Conservation (phyloP, 1,140 invertebrate genomes). For the Caenorhabditis latens region DNA sequence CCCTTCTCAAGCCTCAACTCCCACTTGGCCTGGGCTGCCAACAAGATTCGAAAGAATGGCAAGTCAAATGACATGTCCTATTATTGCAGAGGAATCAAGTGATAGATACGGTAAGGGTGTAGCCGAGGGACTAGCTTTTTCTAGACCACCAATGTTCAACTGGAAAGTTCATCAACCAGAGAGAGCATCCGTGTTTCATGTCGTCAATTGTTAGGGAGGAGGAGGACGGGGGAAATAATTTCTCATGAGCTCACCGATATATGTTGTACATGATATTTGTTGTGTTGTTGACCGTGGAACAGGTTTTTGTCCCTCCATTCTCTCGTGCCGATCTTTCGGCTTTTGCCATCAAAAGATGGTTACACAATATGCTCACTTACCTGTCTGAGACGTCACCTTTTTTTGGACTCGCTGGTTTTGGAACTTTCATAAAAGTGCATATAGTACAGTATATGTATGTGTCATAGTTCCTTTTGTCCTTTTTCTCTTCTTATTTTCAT, state of each 20-base stretch:
- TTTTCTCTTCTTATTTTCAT: too few species aligned
- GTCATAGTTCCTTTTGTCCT: too few species aligned
- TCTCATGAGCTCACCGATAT: not conserved
- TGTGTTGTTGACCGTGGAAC: not conserved
- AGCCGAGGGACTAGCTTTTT: not conserved
- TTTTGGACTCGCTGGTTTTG: not conserved
- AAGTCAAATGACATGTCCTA: constrained; percentile 28
- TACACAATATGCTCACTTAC: not conserved
- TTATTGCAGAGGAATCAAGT: constrained; percentile 1
- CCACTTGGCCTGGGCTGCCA: not conserved
- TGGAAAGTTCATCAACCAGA: not conserved
- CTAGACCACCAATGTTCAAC: not conserved
- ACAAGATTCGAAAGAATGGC: constrained; percentile 22
- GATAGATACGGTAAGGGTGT: not conserved
- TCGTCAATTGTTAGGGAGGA: not conserved
- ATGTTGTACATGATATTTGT: constrained; percentile 42
- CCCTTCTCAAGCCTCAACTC: not conserved
- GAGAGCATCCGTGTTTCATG: constrained; percentile 20
- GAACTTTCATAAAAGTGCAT: too few species aligned
- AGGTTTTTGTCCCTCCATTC: not conserved
- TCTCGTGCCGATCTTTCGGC: constrained; percentile 15
- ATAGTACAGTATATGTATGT: too few species aligned
- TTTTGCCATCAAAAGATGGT: not conserved
- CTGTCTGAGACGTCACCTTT: constrained; percentile 1
- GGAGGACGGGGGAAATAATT: not conserved